These are phyloP conservation scores for Philonicus albiceps DNA, from an alignment of 2,888 invertebrate species.

Conservation along the genomic window DNA sequence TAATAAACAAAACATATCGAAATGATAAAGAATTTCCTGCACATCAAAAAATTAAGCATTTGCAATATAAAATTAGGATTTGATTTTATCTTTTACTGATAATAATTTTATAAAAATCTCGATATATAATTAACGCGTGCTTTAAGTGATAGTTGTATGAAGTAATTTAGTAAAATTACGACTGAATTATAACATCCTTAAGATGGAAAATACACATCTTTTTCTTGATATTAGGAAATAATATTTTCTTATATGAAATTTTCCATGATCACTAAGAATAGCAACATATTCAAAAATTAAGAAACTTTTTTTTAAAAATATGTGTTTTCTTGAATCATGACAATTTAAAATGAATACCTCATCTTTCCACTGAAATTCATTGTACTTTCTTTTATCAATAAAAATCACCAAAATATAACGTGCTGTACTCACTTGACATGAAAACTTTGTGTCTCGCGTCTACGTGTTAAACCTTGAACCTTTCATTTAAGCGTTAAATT, in stretches of 20 bases:
- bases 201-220: too few relatives aligned
- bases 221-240: background rate
- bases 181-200: too few relatives aligned
- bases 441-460: background rate
- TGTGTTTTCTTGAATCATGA: too few relatives aligned
- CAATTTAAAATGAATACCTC: background rate
- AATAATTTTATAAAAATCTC: background rate
- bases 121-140: background rate
- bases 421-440: background rate
- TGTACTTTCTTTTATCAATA: background rate
- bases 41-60: too few relatives aligned
- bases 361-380: background rate
- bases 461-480: background rate
- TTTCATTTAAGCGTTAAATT: background rate
- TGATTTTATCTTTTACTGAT: too few relatives aligned
- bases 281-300: background rate
- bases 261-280: too few relatives aligned
- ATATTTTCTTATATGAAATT: too few relatives aligned
- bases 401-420: background rate
- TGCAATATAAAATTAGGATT: too few relatives aligned
- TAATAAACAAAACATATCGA: too few relatives aligned
- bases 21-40: too few relatives aligned
- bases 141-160: background rate
- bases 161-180: too few relatives aligned
- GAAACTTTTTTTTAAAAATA: background rate